A percentile compares a stretch with the other conserved stretches of the same genome.
Conservation (phyloP, 2,888 invertebrate species). For the Mesoligia furuncula region DNA sequence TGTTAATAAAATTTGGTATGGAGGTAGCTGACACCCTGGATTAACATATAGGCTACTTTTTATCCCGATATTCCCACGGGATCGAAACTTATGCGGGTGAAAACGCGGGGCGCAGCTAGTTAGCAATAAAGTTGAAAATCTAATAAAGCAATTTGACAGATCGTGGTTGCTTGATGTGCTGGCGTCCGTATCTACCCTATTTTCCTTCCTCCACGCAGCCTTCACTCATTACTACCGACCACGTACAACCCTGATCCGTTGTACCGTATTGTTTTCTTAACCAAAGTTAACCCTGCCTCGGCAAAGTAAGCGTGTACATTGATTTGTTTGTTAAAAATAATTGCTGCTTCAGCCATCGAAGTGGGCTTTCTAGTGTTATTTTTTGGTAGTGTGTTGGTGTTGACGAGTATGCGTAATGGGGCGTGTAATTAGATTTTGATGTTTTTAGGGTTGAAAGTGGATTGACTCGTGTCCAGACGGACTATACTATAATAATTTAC, state of each 20-base stretch:
- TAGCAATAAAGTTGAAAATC: no score
- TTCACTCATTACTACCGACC: constrained; percentile 16
- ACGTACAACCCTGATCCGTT: constrained; percentile 58
- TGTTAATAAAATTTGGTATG: no score
- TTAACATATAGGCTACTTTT: no score
- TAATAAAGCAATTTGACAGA: no score
- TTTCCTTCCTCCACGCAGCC: neutral
- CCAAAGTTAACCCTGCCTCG: constrained; percentile 66
- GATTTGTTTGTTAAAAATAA: constrained; percentile 71
- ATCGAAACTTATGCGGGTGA: no score
- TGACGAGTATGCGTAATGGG: constrained; percentile 54
- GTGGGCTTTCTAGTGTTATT: constrained; percentile 55
- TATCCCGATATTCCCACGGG: no score
- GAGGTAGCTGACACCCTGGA: no score
- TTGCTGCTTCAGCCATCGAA: constrained; percentile 58
- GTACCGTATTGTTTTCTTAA: constrained; percentile 68
- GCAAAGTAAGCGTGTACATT: constrained; percentile 58
- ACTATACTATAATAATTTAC: neutral
- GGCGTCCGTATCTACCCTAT: neutral
- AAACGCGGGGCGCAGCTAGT: no score
- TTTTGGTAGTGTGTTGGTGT: constrained; percentile 44
- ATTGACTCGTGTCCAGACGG: neutral
- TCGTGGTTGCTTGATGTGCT: no score
- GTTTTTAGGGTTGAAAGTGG: constrained; percentile 19
- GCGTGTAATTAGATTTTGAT: constrained; percentile 58